These are phyloP conservation scores for Malaclemys terrapin DNA, from an alignment of 2,113 vertebrate species.

Conservation along the genomic window DNA sequence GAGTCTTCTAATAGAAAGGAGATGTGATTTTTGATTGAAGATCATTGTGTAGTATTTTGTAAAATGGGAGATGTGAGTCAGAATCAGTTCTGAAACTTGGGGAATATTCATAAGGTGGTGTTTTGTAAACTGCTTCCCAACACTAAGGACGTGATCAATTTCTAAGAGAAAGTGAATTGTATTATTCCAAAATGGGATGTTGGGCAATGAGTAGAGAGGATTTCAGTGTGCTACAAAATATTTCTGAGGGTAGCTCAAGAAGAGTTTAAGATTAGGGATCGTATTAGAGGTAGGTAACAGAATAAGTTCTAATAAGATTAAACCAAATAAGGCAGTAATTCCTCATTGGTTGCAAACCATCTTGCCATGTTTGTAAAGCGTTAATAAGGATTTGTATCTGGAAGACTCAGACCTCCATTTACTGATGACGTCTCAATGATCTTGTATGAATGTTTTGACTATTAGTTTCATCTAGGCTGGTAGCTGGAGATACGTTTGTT, in stretches of 20 bases:
- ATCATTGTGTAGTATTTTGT: background rate
- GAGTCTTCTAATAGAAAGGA: background rate
- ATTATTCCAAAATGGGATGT: background rate
- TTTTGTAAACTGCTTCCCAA: background rate
- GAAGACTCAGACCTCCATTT: background rate
- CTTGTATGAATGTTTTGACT: background rate
- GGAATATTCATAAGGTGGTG: background rate
- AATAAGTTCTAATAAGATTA: background rate
- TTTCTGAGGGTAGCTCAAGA: background rate
- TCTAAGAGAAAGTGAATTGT: background rate
- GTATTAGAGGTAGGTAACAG: background rate
- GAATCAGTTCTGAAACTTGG: background rate
- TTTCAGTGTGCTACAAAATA: background rate
- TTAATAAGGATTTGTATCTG: background rate
- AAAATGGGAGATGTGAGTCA: background rate
- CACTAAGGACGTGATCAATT: background rate
- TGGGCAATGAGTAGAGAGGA: background rate
- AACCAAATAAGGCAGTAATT: background rate
- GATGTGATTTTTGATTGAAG: background rate
- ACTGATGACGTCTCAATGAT: background rate
- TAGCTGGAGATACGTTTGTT: background rate
- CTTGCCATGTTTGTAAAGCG: background rate
- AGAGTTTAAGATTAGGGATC: background rate
- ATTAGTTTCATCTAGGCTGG: background rate
- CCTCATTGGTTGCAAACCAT: background rate